phyloP scores from a whole-genome alignment of 53 echinoderm and acorn worm species.

The Hippasteria phrygiana region DNA sequence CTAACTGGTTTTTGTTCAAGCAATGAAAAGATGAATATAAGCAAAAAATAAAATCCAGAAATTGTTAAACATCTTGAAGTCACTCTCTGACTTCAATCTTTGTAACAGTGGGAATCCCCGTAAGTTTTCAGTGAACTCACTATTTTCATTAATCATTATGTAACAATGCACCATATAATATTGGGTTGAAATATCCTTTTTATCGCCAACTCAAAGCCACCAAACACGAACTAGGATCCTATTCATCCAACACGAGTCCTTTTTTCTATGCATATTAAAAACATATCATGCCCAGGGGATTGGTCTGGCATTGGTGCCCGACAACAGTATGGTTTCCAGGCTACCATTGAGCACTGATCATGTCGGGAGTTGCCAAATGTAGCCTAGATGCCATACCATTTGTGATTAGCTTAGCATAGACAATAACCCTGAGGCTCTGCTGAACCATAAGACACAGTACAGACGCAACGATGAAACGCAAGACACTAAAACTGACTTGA shows the following conservation, averaged over 20 bases:
- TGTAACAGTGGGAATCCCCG: too few relatives aligned
- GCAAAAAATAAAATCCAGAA: too few relatives aligned
- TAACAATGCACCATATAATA: too few relatives aligned
- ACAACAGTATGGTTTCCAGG: neutral
- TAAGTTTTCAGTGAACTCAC: too few relatives aligned
- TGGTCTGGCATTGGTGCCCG: neutral
- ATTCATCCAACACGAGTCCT: neutral
- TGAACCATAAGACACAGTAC: neutral
- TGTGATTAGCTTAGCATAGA: neutral
- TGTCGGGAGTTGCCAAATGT: neutral
- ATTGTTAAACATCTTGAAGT: too few relatives aligned
- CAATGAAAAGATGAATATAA: too few relatives aligned
- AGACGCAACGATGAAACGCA: neutral
- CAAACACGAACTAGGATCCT: neutral
- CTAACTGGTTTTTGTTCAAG: too few relatives aligned
- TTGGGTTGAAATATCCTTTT: too few relatives aligned
- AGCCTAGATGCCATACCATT: neutral
- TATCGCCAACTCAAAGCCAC: too few relatives aligned
- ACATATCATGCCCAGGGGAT: neutral
- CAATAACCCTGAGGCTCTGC: neutral
- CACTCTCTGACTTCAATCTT: too few relatives aligned
- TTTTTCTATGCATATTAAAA: neutral
- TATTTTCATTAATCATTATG: too few relatives aligned
- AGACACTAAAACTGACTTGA: slow-evolving; percentile 9
- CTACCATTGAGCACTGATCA: neutral